Base-by-base conservation (phyloP, 1,140 invertebrate species). In the Theocolax elegans region DNA sequence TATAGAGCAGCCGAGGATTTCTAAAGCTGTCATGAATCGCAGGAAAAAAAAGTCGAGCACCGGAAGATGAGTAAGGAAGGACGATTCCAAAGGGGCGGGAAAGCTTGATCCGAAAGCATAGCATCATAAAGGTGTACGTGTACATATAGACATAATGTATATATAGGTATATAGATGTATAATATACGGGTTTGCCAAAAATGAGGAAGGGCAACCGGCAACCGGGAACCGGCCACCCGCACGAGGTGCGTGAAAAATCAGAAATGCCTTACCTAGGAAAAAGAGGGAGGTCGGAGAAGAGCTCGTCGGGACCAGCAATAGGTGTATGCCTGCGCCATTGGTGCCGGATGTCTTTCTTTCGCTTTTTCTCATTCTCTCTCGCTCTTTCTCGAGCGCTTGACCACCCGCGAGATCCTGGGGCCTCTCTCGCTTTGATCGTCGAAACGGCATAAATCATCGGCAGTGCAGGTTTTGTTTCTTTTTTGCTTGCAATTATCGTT, bases 211-310 rank as follows among this genome's bases (percentile, higher is more conserved):
- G 3, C 4, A 12, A 15, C 10, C 10, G 4, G 54, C 17, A 25
- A 56, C 21, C 48, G 48, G 38, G 25, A n/a, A 48, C 48, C 46
- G 72, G 35, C 72, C 74, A 74, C 53, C 63, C 68, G 72, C 66
- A 35, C 59, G 48, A 44, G 6, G 27, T 62, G 72, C 70, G 77
- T 78, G 74, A 53, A 78, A 74, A 79, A 78, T 78, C 67, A 66
- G 71, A 75, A 75, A 78, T 75, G 38, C 67, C 31, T 71, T 66
- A 67, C 44, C 68, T 71, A 73, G 53, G 35, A 63, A 42, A 67
- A 54, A 73, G 53, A 27, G 59, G 42, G 63, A 54, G 12, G 4
- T 2, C 1, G 6, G 46, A 49, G 59, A 23, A 21, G 10, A 48
- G 27, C 42, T 27, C 7, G 12, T 27, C 31, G 19, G 38, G 23